Conservation (phyloP, 2,888 invertebrate species). For the Tenodera sinensis region DNA sequence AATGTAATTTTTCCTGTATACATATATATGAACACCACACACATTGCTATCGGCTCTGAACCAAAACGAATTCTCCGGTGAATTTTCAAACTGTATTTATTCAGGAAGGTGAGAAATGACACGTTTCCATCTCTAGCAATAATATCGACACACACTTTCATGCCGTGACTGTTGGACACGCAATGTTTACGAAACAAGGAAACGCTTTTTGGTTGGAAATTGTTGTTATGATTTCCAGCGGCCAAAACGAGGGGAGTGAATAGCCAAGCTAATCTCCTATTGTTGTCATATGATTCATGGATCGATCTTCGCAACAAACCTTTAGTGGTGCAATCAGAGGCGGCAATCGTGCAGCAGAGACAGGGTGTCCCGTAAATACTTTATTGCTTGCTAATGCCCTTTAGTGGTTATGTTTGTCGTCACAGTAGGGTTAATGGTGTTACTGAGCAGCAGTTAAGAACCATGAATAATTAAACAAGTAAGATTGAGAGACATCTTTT, state of each 20-base stretch:
- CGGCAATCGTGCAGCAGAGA: background rate
- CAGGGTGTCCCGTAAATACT: background rate
- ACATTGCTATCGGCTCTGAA: too few species aligned
- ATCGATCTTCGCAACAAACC: background rate
- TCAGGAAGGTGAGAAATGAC: background rate
- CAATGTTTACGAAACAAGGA: constrained; percentile 13
- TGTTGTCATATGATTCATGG: background rate
- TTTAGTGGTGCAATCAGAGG: background rate
- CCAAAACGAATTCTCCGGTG: background rate
- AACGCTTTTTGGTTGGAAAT: constrained; percentile 11
- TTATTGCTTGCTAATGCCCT: background rate
- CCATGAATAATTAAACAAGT: too few species aligned
- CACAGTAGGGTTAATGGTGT: background rate
- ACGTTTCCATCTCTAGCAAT: background rate
- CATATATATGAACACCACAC: too few species aligned
- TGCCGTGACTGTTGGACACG: background rate
- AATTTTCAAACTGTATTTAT: background rate
- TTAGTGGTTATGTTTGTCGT: background rate
- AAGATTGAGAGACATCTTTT: too few species aligned
- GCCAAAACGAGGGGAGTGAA: background rate
- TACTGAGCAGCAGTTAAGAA: too few species aligned
- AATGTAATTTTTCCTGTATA: too few species aligned
- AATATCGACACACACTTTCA: background rate
- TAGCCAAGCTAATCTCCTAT: background rate
- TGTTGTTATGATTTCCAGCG: background rate